These are phyloP conservation scores for Hyphantria cunea DNA, from an alignment of 1,140 invertebrate species.

Conservation along the genomic window DNA sequence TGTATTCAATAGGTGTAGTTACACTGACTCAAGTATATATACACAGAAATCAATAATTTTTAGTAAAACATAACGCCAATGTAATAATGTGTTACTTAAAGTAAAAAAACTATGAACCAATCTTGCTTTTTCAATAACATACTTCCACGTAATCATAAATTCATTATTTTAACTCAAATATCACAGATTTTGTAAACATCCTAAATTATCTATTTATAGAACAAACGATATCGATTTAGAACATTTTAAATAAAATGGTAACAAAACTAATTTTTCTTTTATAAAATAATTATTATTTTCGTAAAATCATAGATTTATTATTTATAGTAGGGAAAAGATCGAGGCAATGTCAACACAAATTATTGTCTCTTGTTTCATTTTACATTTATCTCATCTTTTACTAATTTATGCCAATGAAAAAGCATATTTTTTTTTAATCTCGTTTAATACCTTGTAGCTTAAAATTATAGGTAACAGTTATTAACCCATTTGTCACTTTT, in stretches of 20 bases:
- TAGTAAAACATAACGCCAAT: background rate
- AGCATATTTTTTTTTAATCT: too few species aligned
- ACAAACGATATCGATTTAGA: background rate
- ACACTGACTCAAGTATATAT: too few species aligned
- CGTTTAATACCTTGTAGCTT: too few species aligned
- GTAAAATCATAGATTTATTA: background rate
- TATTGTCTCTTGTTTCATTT: too few species aligned
- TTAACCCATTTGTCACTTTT: too few species aligned
- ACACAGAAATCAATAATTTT: background rate
- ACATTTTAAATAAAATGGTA: too few species aligned
- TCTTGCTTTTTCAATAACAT: background rate
- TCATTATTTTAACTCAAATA: conserved; percentile 18
- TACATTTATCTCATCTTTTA: too few species aligned
- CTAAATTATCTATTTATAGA: conserved; percentile 3
- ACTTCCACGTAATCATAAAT: background rate
- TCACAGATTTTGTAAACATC: conserved; percentile 26
- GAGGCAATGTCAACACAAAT: too few species aligned
- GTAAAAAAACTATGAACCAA: background rate
- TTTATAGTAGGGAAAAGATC: too few species aligned
- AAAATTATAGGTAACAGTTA: too few species aligned
- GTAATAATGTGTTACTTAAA: background rate
- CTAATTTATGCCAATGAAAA: too few species aligned
- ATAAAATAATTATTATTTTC: background rate
- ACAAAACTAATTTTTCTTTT: background rate
- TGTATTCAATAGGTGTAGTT: too few species aligned